Evolutionary conservation across 1,140 invertebrate species (phyloP).

Genomic region (Drosophila virilis): DNA sequence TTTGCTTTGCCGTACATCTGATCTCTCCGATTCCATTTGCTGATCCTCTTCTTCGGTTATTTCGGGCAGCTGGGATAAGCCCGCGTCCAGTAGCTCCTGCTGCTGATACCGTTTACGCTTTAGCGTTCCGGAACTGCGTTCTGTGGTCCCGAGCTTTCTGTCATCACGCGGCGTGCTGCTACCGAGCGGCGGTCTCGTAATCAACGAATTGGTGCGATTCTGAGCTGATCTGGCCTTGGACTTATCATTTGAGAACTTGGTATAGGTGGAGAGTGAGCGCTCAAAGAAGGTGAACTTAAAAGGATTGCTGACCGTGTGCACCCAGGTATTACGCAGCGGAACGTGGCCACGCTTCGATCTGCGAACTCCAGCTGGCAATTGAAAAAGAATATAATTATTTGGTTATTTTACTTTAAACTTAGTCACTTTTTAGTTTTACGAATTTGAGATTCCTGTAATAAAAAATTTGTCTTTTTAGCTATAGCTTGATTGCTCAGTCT

Average conservation of each 20-base stretch:
- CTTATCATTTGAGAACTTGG: neutral
- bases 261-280: neutral
- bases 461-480: too few species aligned
- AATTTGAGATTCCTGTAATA: too few species aligned
- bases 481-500: too few species aligned
- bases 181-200: conserved; percentile 16
- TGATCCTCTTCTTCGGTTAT: conserved; percentile 6
- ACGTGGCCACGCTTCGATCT: conserved; percentile 67
- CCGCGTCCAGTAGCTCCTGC: neutral
- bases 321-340: conserved; percentile 53
- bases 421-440: too few species aligned
- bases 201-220: neutral
- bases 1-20: neutral
- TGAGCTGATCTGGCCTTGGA: neutral
- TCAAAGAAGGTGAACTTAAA: conserved; percentile 13
- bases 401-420: neutral
- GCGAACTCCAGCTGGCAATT: conserved; percentile 40
- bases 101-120: conserved; percentile 2
- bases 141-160: neutral
- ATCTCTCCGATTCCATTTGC: neutral
- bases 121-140: neutral
- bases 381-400: neutral
- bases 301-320: conserved; percentile 45
- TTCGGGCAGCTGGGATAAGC: neutral
- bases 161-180: conserved; percentile 43